A percentile compares a stretch with the other conserved stretches of the same genome.
These are phyloP conservation scores for Climacteris rufus DNA, from an alignment of 2,113 vertebrate species.

Conservation along the genomic window DNA sequence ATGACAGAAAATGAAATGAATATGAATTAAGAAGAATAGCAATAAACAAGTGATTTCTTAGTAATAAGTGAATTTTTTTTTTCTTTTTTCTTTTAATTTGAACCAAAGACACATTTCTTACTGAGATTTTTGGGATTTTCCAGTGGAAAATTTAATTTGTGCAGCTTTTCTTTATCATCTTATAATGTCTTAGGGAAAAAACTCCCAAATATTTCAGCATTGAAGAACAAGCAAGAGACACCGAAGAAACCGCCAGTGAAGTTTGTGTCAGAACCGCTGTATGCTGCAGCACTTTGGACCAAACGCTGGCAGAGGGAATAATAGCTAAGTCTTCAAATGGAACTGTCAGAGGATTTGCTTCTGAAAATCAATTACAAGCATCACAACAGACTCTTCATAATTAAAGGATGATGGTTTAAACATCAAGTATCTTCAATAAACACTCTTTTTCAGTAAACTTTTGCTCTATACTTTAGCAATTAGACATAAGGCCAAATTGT, in stretches of 20 bases:
- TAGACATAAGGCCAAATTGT: neutral
- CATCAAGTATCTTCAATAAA: neutral
- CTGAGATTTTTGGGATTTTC: neutral
- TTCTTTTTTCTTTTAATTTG: neutral
- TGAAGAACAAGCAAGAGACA: neutral
- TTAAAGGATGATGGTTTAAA: neutral
- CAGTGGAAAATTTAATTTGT: neutral
- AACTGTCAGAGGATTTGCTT: neutral
- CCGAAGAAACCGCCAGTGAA: neutral
- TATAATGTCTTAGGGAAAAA: neutral
- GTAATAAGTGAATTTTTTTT: no score
- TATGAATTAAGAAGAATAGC: neutral
- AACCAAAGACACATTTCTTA: neutral
- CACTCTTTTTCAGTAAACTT: neutral
- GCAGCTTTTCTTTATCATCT: neutral
- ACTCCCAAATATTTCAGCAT: rapidly evolving
- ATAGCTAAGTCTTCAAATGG: neutral
- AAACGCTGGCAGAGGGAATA: neutral
- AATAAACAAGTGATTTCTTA: neutral
- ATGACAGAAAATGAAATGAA: neutral
- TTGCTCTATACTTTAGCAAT: neutral
- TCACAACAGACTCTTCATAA: neutral
- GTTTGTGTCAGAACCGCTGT: neutral
- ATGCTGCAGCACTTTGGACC: neutral
- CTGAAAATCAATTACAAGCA: neutral